Evolutionary conservation across 2,888 invertebrate genomes (phyloP).

Genomic region (Ganaspis brasiliensis): DNA sequence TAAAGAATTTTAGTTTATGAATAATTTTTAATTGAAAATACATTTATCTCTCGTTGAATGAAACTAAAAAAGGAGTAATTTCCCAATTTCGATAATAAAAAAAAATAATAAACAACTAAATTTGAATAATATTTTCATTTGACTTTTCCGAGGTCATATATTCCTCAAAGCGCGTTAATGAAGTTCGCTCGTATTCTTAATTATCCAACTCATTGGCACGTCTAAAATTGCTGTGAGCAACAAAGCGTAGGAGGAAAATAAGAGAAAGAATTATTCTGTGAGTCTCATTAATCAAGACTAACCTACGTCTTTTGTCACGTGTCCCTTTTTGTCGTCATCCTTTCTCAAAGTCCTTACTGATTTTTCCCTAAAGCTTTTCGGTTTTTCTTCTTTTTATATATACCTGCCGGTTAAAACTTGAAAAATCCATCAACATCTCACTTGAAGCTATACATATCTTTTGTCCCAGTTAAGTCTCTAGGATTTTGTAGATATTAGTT

Average conservation of each 20-base stretch:
- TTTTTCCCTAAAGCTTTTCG: conserved; percentile 34
- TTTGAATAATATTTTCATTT: conserved; percentile 12
- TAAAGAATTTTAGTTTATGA: no score
- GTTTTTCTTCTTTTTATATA: neutral
- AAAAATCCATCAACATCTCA: conserved; percentile 31
- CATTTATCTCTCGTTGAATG: no score
- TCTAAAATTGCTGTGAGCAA: conserved; percentile 29
- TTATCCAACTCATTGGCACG: conserved; percentile 24
- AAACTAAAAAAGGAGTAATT: no score
- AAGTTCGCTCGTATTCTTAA: conserved; percentile 26
- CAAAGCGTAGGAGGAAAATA: conserved; percentile 26
- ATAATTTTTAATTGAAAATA: no score
- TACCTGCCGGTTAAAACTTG: conserved; percentile 24
- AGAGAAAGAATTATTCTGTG: conserved; percentile 30
- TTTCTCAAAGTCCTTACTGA: conserved; percentile 40
- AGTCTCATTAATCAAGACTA: conserved; percentile 40
- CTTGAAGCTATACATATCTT: conserved; percentile 11
- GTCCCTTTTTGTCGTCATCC: conserved; percentile 38
- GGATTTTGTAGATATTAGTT: conserved; percentile 18
- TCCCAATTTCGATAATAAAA: no score
- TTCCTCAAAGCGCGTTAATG: conserved; percentile 19
- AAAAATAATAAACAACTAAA: neutral
- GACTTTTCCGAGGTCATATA: conserved; percentile 10
- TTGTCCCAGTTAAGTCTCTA: neutral
- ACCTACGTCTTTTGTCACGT: conserved; percentile 42